Conservation (phyloP, 1,140 invertebrate species). For the Bombus pascuorum region DNA sequence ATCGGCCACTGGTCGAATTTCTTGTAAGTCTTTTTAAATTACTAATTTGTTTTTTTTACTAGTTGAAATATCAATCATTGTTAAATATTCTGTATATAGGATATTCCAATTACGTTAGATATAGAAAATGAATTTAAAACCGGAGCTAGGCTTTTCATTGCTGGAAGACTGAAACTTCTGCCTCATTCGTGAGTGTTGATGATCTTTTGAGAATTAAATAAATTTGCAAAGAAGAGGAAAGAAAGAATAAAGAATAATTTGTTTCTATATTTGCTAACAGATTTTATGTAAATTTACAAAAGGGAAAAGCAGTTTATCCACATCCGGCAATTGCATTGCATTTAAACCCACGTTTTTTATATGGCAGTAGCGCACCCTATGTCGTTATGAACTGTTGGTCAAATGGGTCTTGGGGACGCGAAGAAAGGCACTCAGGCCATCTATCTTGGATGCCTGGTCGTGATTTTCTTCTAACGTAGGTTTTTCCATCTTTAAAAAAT, state of each 20-base stretch:
- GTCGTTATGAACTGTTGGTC: slow-evolving; percentile 81
- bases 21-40: slow-evolving; percentile 65
- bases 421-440: slow-evolving; percentile 78
- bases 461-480: slow-evolving; percentile 79
- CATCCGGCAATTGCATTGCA: slow-evolving; percentile 86
- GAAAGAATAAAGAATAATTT: neutral
- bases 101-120: slow-evolving; percentile 79
- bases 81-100: slow-evolving; percentile 64
- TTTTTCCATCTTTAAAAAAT: neutral
- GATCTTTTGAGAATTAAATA: neutral
- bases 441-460: slow-evolving; percentile 79
- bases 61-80: neutral
- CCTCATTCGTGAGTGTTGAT: slow-evolving; percentile 83
- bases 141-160: slow-evolving; percentile 83
- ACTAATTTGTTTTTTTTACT: neutral
- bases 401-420: slow-evolving; percentile 78
- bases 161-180: slow-evolving; percentile 85
- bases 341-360: slow-evolving; percentile 85
- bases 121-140: slow-evolving; percentile 78
- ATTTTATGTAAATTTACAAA: slow-evolving; percentile 88
- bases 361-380: slow-evolving; percentile 72
- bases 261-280: slow-evolving; percentile 61
- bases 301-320: slow-evolving; percentile 85
- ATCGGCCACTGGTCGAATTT: slow-evolving; percentile 68
- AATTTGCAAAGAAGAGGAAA: neutral